Percentiles rank a stretch among this genome's conserved stretches.
These are phyloP conservation scores for Phortica variegata DNA, from an alignment of 1,140 invertebrate genomes.

Conservation along the genomic window DNA sequence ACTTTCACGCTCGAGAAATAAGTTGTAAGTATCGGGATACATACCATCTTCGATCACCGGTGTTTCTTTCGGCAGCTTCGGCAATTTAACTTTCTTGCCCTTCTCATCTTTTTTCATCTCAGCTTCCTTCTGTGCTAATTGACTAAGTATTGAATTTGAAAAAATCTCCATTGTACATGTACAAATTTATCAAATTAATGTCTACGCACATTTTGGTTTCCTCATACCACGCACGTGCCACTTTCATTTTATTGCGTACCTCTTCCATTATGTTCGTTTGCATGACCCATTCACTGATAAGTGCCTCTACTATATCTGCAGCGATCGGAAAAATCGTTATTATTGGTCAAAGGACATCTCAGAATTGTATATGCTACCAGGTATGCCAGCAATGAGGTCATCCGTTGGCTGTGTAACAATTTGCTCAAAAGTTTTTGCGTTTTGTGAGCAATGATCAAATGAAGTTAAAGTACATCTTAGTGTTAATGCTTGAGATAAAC, in stretches of 20 bases:
- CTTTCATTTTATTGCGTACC: slow-evolving; percentile 17
- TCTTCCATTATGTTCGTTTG: slow-evolving; percentile 27
- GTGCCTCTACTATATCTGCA: slow-evolving; percentile 5
- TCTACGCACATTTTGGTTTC: slow-evolving; percentile 15
- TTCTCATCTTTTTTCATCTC: background rate
- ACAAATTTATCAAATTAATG: background rate
- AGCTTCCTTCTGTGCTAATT: background rate
- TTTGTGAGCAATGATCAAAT: slow-evolving; percentile 36
- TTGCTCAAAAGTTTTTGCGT: slow-evolving; percentile 23
- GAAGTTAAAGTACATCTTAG: slow-evolving; percentile 33
- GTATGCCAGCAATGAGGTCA: slow-evolving; percentile 26
- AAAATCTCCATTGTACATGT: background rate
- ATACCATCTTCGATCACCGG: slow-evolving; percentile 13
- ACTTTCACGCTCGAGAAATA: slow-evolving; percentile 25
- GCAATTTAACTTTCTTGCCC: background rate
- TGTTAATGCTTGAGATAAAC: slow-evolving; percentile 34
- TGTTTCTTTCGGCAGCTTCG: slow-evolving; percentile 25
- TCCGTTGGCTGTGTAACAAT: background rate
- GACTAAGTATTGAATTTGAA: background rate
- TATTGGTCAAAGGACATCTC: slow-evolving; percentile 13
- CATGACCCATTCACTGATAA: slow-evolving; percentile 33
- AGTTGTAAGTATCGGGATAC: slow-evolving; percentile 31
- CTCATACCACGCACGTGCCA: slow-evolving; percentile 13
- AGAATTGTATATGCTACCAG: background rate
- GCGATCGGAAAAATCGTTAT: slow-evolving; percentile 21